Conservation (phyloP, 2,888 invertebrate species). For the Rhogogaster chlorosoma region DNA sequence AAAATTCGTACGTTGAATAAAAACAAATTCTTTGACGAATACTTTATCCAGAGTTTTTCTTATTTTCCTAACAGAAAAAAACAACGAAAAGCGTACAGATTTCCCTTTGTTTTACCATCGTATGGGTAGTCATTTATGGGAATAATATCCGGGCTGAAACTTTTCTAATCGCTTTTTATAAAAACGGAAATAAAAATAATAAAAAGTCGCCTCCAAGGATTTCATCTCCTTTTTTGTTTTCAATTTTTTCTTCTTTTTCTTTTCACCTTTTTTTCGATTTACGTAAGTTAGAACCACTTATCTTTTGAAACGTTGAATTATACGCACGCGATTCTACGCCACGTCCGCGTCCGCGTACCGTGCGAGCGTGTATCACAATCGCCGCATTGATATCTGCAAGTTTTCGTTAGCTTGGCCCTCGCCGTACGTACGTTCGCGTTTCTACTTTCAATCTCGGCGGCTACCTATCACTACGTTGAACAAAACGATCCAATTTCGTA, state of each 20-base stretch:
- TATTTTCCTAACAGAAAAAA: background rate
- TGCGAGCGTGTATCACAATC: background rate
- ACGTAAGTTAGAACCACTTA: conserved; percentile 1
- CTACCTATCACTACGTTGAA: background rate
- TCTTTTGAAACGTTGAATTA: background rate
- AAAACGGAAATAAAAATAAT: background rate
- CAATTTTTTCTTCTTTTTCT: background rate
- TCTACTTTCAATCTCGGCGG: conserved; percentile 31
- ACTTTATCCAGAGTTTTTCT: background rate
- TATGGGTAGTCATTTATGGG: background rate
- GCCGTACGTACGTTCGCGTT: conserved; percentile 2
- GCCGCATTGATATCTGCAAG: conserved; percentile 32
- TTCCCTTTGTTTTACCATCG: background rate
- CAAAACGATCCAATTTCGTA: conserved; percentile 35
- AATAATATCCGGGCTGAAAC: background rate
- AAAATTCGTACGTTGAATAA: background rate
- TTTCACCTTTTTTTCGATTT: background rate
- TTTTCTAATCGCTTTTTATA: background rate
- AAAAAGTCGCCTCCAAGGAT: background rate
- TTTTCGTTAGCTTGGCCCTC: background rate
- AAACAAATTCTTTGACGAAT: background rate
- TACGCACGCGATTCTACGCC: conserved; percentile 1
- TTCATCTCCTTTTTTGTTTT: no score
- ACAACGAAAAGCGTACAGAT: background rate
- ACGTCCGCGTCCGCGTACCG: background rate